Conservation (phyloP, 2,113 vertebrate species). For the Phodopus roborovskii region DNA sequence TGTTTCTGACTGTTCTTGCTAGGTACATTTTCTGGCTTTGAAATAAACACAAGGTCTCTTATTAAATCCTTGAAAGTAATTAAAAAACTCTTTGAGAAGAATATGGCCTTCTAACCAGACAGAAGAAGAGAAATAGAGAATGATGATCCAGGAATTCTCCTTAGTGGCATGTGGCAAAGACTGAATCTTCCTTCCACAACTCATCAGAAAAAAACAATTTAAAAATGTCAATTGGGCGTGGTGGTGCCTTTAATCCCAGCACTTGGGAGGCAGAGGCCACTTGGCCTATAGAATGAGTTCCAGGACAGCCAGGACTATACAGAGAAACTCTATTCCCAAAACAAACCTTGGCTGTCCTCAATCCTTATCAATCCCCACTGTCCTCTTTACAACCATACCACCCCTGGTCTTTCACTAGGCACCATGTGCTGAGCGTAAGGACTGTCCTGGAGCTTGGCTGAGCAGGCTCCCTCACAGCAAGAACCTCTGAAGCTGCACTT, state of each 20-base stretch:
- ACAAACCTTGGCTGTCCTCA: not conserved
- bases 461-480: not conserved
- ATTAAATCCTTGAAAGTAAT: conserved; percentile 31
- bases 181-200: not conserved
- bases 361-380: not conserved
- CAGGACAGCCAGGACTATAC: not conserved
- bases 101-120: conserved; percentile 7
- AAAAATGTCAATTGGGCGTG: not conserved
- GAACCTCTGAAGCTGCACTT: not conserved
- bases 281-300: not conserved
- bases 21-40: not conserved
- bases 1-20: not conserved
- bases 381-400: not conserved
- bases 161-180: not conserved
- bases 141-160: not conserved
- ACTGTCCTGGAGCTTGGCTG: not conserved
- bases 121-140: not conserved
- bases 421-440: not conserved
- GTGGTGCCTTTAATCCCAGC: not conserved
- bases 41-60: not conserved
- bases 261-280: not conserved
- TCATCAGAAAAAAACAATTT: not conserved
- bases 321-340: not conserved
- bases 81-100: conserved; percentile 7
- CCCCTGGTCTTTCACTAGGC: not conserved